phyloP scores from a whole-genome alignment of 2,113 vertebrate species.

The Accipiter cooperii region DNA sequence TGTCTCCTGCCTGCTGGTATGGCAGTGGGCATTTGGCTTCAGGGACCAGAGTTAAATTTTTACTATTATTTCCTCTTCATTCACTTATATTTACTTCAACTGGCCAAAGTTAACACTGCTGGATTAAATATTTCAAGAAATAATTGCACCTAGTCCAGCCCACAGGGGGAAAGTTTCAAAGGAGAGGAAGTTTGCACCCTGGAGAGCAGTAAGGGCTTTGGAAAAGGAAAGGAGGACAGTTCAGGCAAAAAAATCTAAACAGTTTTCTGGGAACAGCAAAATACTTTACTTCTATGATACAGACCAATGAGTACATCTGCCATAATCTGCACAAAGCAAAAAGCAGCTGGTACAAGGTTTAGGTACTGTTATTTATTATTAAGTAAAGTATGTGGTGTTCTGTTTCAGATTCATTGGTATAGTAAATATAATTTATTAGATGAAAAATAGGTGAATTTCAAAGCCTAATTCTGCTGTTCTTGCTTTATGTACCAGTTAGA shows the following conservation, averaged over 20 bases:
- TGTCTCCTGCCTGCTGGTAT: neutral
- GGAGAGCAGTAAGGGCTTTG: neutral
- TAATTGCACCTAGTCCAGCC: neutral
- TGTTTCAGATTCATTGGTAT: neutral
- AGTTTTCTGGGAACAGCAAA: neutral
- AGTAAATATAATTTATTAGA: neutral
- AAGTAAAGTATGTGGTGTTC: neutral
- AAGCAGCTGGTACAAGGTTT: neutral
- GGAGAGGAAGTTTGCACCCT: neutral
- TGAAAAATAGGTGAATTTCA: neutral
- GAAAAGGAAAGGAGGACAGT: neutral
- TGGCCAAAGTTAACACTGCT: constrained; percentile 26
- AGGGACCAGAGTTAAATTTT: constrained; percentile 47
- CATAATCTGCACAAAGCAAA: neutral
- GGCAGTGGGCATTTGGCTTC: neutral
- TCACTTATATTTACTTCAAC: neutral
- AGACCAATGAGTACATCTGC: neutral
- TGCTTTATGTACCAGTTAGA: neutral
- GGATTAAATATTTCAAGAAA: constrained; percentile 52
- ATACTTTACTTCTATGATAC: neutral
- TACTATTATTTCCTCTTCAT: neutral
- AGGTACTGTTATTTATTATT: neutral
- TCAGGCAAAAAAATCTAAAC: neutral
- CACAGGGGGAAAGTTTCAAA: neutral
- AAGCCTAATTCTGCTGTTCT: neutral